These are phyloP conservation scores for Martes flavigula DNA, from an alignment of 2,797 vertebrate genomes.

Conservation along the genomic window DNA sequence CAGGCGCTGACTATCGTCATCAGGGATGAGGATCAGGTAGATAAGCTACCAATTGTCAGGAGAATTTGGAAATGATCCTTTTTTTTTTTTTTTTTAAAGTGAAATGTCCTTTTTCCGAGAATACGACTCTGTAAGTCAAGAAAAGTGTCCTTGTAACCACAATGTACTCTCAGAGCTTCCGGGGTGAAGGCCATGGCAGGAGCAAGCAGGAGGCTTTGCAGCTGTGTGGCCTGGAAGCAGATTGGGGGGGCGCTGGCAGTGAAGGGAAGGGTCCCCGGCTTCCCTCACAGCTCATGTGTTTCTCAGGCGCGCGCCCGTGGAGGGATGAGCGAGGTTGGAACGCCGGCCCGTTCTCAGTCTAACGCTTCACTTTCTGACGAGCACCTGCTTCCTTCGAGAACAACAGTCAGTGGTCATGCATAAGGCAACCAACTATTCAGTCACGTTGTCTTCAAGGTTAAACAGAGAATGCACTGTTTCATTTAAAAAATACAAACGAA, in stretches of 20 bases:
- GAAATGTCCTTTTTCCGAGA: background rate
- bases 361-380: background rate
- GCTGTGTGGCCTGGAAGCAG: background rate
- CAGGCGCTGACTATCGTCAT: background rate
- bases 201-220: background rate
- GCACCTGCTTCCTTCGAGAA: background rate
- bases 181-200: background rate
- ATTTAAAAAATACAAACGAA: background rate
- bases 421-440: background rate
- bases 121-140: background rate
- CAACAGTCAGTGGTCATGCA: background rate
- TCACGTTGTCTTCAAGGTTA: background rate
- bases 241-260: background rate
- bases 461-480: background rate
- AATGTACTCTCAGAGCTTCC: too few species aligned
- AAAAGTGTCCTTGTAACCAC: background rate
- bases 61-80: background rate
- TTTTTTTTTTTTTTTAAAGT: background rate
- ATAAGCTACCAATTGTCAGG: background rate
- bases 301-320: accelerated
- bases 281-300: accelerated
- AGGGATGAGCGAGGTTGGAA: background rate
- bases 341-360: background rate
- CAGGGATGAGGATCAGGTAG: background rate
- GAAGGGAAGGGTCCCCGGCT: background rate